Conservation (phyloP, 2,888 invertebrate species). For the Eucriotettix oculatus region DNA sequence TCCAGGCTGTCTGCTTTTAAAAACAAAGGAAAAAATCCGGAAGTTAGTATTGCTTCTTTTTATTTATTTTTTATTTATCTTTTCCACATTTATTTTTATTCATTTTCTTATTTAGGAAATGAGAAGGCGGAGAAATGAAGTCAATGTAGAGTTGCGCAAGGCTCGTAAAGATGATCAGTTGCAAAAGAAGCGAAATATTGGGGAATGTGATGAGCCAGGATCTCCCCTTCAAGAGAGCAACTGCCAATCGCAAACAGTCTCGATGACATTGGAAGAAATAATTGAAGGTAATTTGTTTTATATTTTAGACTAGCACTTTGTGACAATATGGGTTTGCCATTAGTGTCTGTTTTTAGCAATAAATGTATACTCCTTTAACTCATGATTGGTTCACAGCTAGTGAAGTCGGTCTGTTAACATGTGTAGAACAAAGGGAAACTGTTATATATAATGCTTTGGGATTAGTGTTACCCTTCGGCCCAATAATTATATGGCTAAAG, state of each 20-base stretch:
- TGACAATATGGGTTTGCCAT: too few species aligned
- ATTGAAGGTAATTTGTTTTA: constrained; percentile 31
- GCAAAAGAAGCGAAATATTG: constrained; percentile 74
- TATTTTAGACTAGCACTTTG: background rate
- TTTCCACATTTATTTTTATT: background rate
- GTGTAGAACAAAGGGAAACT: too few species aligned
- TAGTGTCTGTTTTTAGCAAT: too few species aligned
- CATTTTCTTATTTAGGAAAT: constrained; percentile 45
- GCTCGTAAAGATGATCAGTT: constrained; percentile 87
- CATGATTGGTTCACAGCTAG: too few species aligned
- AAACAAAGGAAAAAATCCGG: constrained; percentile 55
- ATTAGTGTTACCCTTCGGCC: too few species aligned
- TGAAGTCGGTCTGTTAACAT: too few species aligned
- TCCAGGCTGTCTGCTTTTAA: constrained; percentile 57
- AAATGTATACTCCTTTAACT: too few species aligned
- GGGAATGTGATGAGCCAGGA: constrained; percentile 31
- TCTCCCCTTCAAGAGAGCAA: constrained; percentile 34
- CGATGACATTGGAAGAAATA: constrained; percentile 53
- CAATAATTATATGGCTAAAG: too few species aligned
- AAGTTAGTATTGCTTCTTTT: constrained; percentile 35
- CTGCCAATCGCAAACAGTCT: constrained; percentile 20
- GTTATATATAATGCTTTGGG: too few species aligned
- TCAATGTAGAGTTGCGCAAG: constrained; percentile 81
- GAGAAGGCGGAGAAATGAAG: constrained; percentile 74
- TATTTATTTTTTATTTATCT: background rate